phyloP scores from a whole-genome alignment of 2,797 vertebrate genomes.

The Rhinella marina region DNA sequence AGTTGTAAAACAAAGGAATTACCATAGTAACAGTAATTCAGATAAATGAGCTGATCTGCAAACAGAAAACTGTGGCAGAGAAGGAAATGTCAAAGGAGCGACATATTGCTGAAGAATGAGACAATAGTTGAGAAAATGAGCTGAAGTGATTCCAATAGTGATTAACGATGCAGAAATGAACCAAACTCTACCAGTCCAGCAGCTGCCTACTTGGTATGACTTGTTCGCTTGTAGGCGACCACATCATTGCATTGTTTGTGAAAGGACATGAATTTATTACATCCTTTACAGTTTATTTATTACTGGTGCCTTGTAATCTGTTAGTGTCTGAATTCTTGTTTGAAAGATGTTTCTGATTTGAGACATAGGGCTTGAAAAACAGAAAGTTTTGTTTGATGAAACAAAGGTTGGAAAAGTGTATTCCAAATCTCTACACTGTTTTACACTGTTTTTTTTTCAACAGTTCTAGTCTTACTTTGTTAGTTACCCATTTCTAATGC shows the following conservation, averaged over 20 bases:
- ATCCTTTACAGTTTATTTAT: no score
- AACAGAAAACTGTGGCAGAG: slow-evolving; percentile 33
- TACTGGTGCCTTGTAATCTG: no score
- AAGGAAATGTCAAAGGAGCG: slow-evolving; percentile 32
- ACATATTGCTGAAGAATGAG: slow-evolving; percentile 37
- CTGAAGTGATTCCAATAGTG: background rate
- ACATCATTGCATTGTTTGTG: background rate
- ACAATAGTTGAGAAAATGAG: slow-evolving; percentile 27
- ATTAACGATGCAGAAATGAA: background rate
- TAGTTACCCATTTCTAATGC: no score
- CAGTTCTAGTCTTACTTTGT: no score
- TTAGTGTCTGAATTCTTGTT: no score
- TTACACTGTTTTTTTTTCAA: no score
- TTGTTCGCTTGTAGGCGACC: background rate
- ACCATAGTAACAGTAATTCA: slow-evolving; percentile 47
- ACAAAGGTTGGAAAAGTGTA: no score
- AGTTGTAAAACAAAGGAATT: slow-evolving; percentile 19
- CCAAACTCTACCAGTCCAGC: background rate
- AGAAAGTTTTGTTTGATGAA: no score
- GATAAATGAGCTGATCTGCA: slow-evolving; percentile 37
- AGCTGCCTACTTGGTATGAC: background rate
- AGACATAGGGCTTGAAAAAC: no score
- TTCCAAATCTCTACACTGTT: no score
- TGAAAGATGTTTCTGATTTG: no score
- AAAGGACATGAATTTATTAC: background rate